Evolutionary conservation across 2,888 invertebrate species (phyloP).

Genomic region (Epistrophella euchroma): DNA sequence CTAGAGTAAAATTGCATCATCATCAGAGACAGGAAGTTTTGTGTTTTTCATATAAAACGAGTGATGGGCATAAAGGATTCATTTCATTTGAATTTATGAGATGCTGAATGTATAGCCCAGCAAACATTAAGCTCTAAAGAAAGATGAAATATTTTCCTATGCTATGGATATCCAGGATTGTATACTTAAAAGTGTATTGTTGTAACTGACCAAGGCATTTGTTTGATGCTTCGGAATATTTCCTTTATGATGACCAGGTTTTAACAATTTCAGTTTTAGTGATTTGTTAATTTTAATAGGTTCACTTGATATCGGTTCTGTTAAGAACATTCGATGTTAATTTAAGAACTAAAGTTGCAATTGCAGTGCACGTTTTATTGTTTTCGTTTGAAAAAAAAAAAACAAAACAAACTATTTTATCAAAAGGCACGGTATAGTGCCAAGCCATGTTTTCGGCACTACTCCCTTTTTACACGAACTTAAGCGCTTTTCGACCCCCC

Average conservation of each 20-base stretch:
- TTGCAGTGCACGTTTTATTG: too few relatives aligned
- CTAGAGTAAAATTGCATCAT: background rate
- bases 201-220: slow-evolving; percentile 6
- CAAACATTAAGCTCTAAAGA: background rate
- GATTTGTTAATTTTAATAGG: background rate
- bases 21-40: background rate
- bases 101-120: background rate
- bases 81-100: slow-evolving; percentile 17
- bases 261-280: background rate
- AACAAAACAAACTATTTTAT: too few relatives aligned
- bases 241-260: background rate
- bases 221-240: background rate
- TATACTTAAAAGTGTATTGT: background rate
- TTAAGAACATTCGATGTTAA: background rate
- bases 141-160: slow-evolving; percentile 2
- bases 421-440: too few relatives aligned
- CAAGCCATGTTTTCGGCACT: too few relatives aligned
- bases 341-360: background rate
- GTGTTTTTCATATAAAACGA: background rate
- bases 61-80: slow-evolving; percentile 5
- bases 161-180: background rate
- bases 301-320: background rate
- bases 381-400: too few relatives aligned
- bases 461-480: too few relatives aligned
- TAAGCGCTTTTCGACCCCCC: too few relatives aligned